Conservation (phyloP, 2,113 vertebrate species). For the Marmota monax region DNA sequence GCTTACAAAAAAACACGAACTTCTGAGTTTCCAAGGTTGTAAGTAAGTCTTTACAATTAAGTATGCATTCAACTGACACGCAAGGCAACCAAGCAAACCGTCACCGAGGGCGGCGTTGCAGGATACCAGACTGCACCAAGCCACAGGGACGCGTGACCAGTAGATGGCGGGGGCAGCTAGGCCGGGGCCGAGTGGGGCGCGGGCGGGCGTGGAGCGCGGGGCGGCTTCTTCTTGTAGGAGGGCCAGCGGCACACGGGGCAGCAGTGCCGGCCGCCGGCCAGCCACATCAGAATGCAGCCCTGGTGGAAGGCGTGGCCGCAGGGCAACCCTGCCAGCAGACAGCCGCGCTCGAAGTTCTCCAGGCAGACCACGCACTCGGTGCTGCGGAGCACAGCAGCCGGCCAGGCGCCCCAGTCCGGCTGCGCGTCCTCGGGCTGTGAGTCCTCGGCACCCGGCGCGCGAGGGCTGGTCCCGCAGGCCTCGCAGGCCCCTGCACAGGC, state of each 20-base stretch:
- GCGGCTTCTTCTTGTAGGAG: slow-evolving; percentile 95
- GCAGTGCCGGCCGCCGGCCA: slow-evolving; percentile 94
- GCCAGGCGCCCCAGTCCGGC: slow-evolving; percentile 94
- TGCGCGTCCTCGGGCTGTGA: too few species aligned
- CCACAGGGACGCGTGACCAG: too few species aligned
- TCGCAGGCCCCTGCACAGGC: too few species aligned
- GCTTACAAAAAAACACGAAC: slow-evolving; percentile 87
- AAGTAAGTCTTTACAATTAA: slow-evolving; percentile 84
- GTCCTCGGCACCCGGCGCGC: too few species aligned
- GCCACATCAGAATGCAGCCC: slow-evolving; percentile 97
- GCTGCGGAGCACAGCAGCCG: slow-evolving; percentile 91
- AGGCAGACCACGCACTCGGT: slow-evolving; percentile 98
- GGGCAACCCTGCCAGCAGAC: slow-evolving; percentile 95
- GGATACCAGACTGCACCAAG: too few species aligned
- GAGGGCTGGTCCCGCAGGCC: too few species aligned
- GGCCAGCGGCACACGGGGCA: slow-evolving; percentile 98
- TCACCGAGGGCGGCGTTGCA: too few species aligned
- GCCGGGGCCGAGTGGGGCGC: slow-evolving; percentile 79
- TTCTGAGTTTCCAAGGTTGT: slow-evolving; percentile 82
- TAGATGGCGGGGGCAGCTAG: slow-evolving; percentile 64
- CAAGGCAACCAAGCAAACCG: slow-evolving; percentile 88
- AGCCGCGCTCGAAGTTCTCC: slow-evolving; percentile 93
- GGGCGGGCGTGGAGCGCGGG: slow-evolving; percentile 85
- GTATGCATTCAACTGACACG: slow-evolving; percentile 87
- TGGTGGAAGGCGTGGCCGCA: slow-evolving; percentile 98